Percentiles rank a stretch among this genome's conserved stretches.
Conservation (phyloP, 1,140 invertebrate species). For the Bombus breviceps region DNA sequence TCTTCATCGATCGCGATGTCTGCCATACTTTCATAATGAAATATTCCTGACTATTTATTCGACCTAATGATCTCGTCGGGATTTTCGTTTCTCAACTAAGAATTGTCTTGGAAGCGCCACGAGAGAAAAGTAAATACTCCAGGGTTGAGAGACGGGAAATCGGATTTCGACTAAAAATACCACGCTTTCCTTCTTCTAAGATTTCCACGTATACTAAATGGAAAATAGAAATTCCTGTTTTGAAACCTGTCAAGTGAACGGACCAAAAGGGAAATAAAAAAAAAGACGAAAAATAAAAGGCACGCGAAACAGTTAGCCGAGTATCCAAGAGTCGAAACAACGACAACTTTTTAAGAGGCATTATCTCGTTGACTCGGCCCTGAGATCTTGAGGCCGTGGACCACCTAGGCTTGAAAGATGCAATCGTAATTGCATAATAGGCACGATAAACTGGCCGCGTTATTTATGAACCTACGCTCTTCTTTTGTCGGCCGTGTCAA, state of each 20-base stretch:
- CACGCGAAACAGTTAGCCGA: conserved; percentile 45
- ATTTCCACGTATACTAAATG: not conserved
- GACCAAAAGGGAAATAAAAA: not conserved
- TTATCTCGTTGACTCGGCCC: conserved; percentile 64
- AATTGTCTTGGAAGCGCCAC: not conserved
- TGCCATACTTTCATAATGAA: conserved; percentile 18
- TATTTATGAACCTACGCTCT: conserved; percentile 78
- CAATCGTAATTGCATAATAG: conserved; percentile 82
- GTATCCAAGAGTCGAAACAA: conserved; percentile 42
- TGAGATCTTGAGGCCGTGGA: conserved; percentile 67
- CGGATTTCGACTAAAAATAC: not conserved
- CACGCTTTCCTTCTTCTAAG: not conserved
- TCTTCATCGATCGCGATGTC: conserved; percentile 9
- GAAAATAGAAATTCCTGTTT: not conserved
- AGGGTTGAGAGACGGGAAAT: not conserved
- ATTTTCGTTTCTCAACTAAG: not conserved
- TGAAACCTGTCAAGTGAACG: not conserved
- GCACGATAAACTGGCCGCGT: conserved; percentile 75
- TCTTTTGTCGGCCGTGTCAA: conserved; percentile 77
- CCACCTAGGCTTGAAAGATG: conserved; percentile 78
- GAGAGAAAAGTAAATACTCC: not conserved
- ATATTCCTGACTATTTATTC: not conserved
- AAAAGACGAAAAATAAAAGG: not conserved
- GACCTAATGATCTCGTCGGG: not conserved
- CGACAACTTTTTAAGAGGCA: conserved; percentile 66